Percentiles rank a stretch among this genome's conserved stretches.
Conservation (phyloP, 2,797 vertebrate genomes). For the Acrossocheilus fasciatus region DNA sequence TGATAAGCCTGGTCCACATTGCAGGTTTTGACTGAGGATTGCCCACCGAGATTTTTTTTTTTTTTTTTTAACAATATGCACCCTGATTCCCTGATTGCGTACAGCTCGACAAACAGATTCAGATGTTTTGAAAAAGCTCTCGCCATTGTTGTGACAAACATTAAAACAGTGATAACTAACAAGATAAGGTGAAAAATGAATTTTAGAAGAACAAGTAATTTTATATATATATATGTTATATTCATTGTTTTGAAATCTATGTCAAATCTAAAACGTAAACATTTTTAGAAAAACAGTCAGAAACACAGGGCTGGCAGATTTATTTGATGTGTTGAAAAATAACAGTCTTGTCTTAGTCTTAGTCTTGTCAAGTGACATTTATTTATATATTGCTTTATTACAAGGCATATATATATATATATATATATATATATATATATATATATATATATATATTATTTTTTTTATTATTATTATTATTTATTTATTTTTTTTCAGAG, state of each 20-base stretch:
- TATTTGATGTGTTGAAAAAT: background rate
- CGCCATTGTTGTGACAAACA: background rate
- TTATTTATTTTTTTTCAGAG: background rate
- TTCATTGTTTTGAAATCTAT: background rate
- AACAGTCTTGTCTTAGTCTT: background rate
- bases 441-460: too few relatives aligned
- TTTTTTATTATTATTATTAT: too few relatives aligned
- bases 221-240: background rate
- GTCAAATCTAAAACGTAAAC: background rate
- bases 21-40: too few relatives aligned
- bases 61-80: background rate
- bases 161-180: background rate
- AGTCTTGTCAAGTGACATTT: background rate
- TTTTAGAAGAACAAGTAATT: background rate
- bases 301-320: background rate
- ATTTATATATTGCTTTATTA: background rate
- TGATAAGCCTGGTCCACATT: too few relatives aligned
- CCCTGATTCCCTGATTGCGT: background rate
- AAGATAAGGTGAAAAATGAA: background rate
- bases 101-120: background rate
- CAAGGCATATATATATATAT: background rate
- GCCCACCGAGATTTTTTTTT: too few relatives aligned
- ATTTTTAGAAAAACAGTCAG: background rate
- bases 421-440: too few relatives aligned
- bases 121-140: background rate